Evolutionary conservation across 2,113 vertebrate species (phyloP), one percentile per base, ranked within the genome.

Genomic region (Telmatochromis brachygnathus): DNA sequence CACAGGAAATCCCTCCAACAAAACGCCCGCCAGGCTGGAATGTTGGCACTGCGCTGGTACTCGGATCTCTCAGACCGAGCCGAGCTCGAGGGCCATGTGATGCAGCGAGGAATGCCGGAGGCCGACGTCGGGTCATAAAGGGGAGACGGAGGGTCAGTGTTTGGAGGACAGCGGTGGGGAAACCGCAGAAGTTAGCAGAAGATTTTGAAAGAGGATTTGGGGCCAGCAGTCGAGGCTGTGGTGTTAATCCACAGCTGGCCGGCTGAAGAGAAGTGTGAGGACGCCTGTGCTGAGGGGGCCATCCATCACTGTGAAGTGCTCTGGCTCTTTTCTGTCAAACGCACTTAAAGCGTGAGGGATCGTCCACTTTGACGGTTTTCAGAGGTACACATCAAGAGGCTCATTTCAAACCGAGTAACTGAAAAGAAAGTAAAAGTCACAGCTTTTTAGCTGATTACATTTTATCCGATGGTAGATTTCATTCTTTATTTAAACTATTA

Each of bases 1-100:
- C 65, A 91, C 93, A 94, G 92, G 94, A 96, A 96, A 96, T 95
- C 94, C 95, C 94, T 93, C 49, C 83, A 89, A 95, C 94, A 94
- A 96, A 95, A 95, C 86, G 49, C 68, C 91, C 60, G 81, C 92
- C 88, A 84, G 45, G 81, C 90, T 92, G 94, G 95, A 96, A 96
- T 95, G 95, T 93, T 95, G 92, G 92, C 95, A 94, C 83, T 49
- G 39, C 9, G 45, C 81, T 88, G 85, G 85, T 85, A 53, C 89
- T 91, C 26, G 4, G 84, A 83, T 87, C 86, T 83, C 79, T 87
- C 23, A 14, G 55, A 83, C 90, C 4, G 68, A 84, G 79, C 88
- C 49, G 49, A 88, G 89, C 87, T 81, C 3, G 26, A 49, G 39
- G 79, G 17, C 81, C 93, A 92, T 84, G 94, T 94, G 95, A 96